Evolutionary conservation across 1,140 invertebrate species (phyloP).

Genomic region (Cyrtorhinus lividipennis): DNA sequence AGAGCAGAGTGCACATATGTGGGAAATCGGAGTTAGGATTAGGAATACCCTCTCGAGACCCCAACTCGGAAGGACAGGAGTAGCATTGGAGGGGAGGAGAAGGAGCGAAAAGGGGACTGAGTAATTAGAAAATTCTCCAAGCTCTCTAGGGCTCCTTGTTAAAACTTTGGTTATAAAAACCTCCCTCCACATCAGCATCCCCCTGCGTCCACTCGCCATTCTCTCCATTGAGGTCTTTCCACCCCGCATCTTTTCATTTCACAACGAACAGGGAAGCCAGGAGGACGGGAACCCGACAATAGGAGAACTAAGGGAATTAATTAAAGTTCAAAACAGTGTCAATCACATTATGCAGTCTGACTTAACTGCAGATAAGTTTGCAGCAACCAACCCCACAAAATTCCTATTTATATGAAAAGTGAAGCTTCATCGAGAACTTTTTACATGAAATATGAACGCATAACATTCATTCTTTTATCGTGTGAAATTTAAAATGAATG

Average conservation of each 20-base stretch:
- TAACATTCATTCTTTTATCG: too few species aligned
- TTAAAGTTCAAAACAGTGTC: conserved; percentile 16
- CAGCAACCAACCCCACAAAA: background rate
- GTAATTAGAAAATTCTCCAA: conserved; percentile 11
- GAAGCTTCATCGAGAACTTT: background rate
- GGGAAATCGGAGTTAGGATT: too few species aligned
- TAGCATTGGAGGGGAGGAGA: too few species aligned
- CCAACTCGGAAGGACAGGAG: too few species aligned
- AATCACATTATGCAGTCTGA: conserved; percentile 15
- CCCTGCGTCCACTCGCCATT: background rate
- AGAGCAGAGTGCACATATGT: too few species aligned
- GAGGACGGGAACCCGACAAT: background rate
- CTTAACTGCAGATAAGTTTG: conserved; percentile 11
- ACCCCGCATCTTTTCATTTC: background rate
- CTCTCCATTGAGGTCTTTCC: background rate
- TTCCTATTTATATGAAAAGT: conserved; percentile 11
- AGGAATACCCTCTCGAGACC: too few species aligned
- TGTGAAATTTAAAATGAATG: too few species aligned
- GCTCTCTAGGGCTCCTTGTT: conserved; percentile 1
- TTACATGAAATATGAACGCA: background rate
- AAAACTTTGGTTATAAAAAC: conserved; percentile 13
- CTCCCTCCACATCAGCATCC: background rate
- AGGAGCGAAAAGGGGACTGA: background rate
- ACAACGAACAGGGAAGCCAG: background rate
- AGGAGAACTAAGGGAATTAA: conserved; percentile 10